A percentile compares a stretch with the other conserved stretches of the same genome.
phyloP scores from a whole-genome alignment of 2,888 invertebrate genomes.

The Elegia similella region DNA sequence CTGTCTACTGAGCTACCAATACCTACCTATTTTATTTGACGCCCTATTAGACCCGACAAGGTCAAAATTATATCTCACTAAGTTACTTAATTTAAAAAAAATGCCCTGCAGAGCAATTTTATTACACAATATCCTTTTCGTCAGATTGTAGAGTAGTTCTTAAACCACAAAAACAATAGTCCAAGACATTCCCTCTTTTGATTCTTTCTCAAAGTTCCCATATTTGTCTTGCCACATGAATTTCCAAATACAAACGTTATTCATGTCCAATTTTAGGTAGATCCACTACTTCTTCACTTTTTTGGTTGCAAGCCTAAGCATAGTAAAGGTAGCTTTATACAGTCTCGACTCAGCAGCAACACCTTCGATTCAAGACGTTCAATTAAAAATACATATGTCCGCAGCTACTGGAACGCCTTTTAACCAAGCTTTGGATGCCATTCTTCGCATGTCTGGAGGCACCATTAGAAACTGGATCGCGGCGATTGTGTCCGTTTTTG shows the following conservation, averaged over 20 bases:
- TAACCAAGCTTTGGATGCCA: neutral
- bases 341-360: neutral
- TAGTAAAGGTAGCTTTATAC: neutral
- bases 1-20: too few species aligned
- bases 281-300: neutral
- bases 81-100: too few species aligned
- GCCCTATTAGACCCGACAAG: too few species aligned
- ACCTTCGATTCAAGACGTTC: neutral
- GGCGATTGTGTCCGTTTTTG: constrained; percentile 55
- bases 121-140: too few species aligned
- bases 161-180: too few species aligned
- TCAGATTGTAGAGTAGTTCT: too few species aligned
- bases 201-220: too few species aligned
- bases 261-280: neutral
- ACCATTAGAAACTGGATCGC: constrained; percentile 63
- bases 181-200: too few species aligned
- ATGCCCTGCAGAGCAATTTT: too few species aligned
- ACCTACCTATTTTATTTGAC: too few species aligned
- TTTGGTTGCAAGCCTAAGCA: neutral
- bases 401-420: neutral
- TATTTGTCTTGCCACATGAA: neutral
- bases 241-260: neutral
- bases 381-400: neutral
- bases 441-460: constrained; percentile 7
- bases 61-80: too few species aligned